phyloP scores from a whole-genome alignment of 2,113 vertebrate genomes.

The Clarias magur region DNA sequence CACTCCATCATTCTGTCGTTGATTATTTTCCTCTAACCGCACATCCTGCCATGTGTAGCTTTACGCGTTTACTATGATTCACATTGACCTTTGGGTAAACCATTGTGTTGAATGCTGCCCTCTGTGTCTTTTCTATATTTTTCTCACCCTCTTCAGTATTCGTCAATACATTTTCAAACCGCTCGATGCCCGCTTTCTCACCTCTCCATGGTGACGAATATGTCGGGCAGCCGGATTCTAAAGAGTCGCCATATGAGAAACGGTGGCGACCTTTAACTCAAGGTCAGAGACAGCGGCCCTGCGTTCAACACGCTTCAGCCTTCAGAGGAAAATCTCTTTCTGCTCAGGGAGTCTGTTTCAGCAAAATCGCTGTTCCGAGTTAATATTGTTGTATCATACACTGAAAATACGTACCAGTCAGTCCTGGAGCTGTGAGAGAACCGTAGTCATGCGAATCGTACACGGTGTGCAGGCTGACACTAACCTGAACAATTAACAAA shows the following conservation, averaged over 20 bases:
- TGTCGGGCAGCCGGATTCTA: background rate
- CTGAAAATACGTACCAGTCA: background rate
- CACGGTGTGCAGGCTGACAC: background rate
- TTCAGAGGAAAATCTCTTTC: constrained; percentile 12
- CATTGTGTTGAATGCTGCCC: background rate
- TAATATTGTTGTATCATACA: background rate
- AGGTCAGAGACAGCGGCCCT: background rate
- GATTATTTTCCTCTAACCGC: background rate
- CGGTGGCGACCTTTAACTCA: background rate
- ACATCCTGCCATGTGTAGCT: background rate
- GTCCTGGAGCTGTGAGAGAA: background rate
- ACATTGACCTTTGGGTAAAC: background rate
- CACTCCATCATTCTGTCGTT: background rate
- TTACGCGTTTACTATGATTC: background rate
- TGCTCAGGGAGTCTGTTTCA: background rate
- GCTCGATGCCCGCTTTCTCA: background rate
- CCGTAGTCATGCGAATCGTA: background rate
- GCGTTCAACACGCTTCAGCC: background rate
- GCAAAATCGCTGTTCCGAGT: background rate
- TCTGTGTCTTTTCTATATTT: background rate
- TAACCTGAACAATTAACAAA: background rate
- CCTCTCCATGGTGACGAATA: background rate
- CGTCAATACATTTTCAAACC: background rate
- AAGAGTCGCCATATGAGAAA: background rate
- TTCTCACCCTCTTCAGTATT: background rate